Conservation (phyloP, 2,113 vertebrate species). For the Atherinomorus stipes region DNA sequence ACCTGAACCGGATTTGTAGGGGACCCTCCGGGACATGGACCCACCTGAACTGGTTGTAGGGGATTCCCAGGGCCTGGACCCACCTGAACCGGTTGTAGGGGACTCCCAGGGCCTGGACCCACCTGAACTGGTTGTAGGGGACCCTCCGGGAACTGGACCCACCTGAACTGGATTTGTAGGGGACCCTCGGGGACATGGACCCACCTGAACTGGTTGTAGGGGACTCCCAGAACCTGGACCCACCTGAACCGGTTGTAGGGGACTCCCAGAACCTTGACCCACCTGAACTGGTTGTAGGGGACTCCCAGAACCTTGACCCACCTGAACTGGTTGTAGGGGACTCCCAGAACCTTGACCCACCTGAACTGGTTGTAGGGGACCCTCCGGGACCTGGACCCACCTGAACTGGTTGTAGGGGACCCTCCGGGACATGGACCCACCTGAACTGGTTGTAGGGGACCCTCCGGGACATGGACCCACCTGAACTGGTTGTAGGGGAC, state of each 20-base stretch:
- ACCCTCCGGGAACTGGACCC: no score
- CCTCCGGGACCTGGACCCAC: no score
- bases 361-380: constrained; percentile 83
- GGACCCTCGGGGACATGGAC: no score
- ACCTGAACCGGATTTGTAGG: constrained; percentile 82
- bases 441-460: constrained; percentile 83
- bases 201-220: no score
- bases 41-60: constrained; percentile 80
- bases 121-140: constrained; percentile 81
- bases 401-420: no score
- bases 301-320: no score
- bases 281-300: constrained; percentile 81
- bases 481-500: no score
- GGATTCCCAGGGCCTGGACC: constrained; percentile 86
- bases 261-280: not conserved
- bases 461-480: no score
- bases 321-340: no score
- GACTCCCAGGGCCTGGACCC: not conserved
- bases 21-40: constrained; percentile 78
- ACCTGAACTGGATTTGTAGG: not conserved
- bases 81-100: no score
- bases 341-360: constrained; percentile 14
- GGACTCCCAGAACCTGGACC: no score
- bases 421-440: constrained; percentile 16
- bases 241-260: no score